Evolutionary conservation across 2,888 invertebrate genomes (phyloP), one percentile per base, ranked within the genome.

Genomic region (Habrosyne pyritoides): DNA sequence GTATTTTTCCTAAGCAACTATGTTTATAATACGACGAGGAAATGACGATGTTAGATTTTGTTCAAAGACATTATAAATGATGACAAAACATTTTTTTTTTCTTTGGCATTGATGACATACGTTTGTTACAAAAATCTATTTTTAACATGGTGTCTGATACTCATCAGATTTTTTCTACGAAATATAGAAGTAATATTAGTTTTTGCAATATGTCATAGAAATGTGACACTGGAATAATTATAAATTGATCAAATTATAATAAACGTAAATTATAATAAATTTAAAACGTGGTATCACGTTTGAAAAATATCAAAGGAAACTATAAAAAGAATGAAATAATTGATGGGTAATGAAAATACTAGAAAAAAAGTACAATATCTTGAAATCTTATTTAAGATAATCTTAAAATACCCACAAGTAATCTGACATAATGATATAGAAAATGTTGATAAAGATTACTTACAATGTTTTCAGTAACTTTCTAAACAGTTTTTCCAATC

Each of bases 101-200:
- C 79, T 81, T 83, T 81, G 79, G 79, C 71, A 74, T 71, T 68
- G 61, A 68, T 67, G 68, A 67, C 69, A 70, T 67, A 69, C 57
- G 56, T 52, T 52, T 53, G n/a, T n/a, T n/a, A n/a, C n/a, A n/a
- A n/a, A n/a, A n/a, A n/a, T n/a, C n/a, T n/a, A n/a, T n/a, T n/a
- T n/a, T n/a, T n/a, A n/a, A n/a, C n/a, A n/a, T n/a, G n/a, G n/a
- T n/a, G n/a, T n/a, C n/a, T n/a, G n/a, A n/a, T n/a, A n/a, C n/a
- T n/a, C n/a, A n/a, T n/a, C n/a, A n/a, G n/a, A n/a, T n/a, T n/a
- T n/a, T n/a, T n/a, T n/a, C n/a, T n/a, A n/a, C n/a, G n/a, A n/a
- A n/a, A n/a, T n/a, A n/a, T n/a, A n/a, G n/a, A n/a, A n/a, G 18
- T 53, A 14, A 55, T 50, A 59, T 60, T 59, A 56, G 52, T 53